A percentile compares a stretch with the other conserved stretches of the same genome.
These are phyloP conservation scores for Rhodinocichla rosea DNA, from an alignment of 2,113 vertebrate species.

Conservation along the genomic window DNA sequence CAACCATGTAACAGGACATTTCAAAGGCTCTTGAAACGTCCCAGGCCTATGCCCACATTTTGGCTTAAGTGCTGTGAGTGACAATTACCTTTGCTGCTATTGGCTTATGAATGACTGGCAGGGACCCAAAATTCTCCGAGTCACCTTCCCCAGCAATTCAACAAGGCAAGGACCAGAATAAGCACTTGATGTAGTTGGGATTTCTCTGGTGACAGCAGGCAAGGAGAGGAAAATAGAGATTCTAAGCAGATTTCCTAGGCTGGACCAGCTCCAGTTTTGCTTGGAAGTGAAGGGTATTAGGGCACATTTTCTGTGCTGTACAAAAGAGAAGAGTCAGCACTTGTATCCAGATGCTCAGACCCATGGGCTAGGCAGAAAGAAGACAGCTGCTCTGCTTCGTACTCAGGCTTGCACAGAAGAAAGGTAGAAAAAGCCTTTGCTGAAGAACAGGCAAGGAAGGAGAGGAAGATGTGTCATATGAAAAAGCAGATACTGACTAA, in stretches of 20 bases:
- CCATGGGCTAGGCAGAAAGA: slow-evolving; percentile 17
- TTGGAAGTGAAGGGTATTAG: slow-evolving; percentile 58
- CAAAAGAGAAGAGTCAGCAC: slow-evolving; percentile 36
- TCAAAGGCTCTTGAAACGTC: slow-evolving; percentile 24
- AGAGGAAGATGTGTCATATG: neutral
- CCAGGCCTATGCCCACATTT: neutral
- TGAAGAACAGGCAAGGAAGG: neutral
- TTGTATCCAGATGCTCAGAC: slow-evolving; percentile 45
- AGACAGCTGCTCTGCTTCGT: slow-evolving; percentile 25
- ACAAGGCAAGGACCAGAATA: slow-evolving; percentile 38
- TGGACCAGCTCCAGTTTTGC: slow-evolving; percentile 54
- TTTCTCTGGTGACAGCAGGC: slow-evolving; percentile 54
- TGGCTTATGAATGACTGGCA: slow-evolving; percentile 45
- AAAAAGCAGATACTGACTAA: slow-evolving; percentile 1
- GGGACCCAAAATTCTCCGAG: slow-evolving; percentile 39
- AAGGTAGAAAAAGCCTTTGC: neutral
- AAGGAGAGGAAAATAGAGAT: slow-evolving; percentile 55
- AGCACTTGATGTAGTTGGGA: slow-evolving; percentile 47
- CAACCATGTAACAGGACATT: neutral
- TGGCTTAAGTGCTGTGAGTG: neutral
- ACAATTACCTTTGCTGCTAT: slow-evolving; percentile 12
- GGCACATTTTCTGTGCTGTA: slow-evolving; percentile 16
- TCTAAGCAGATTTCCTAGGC: slow-evolving; percentile 55
- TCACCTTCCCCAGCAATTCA: slow-evolving; percentile 43
- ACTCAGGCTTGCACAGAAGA: neutral